Evolutionary conservation across 2,113 vertebrate species (phyloP).

Genomic region (Sebastes schlegelii): DNA sequence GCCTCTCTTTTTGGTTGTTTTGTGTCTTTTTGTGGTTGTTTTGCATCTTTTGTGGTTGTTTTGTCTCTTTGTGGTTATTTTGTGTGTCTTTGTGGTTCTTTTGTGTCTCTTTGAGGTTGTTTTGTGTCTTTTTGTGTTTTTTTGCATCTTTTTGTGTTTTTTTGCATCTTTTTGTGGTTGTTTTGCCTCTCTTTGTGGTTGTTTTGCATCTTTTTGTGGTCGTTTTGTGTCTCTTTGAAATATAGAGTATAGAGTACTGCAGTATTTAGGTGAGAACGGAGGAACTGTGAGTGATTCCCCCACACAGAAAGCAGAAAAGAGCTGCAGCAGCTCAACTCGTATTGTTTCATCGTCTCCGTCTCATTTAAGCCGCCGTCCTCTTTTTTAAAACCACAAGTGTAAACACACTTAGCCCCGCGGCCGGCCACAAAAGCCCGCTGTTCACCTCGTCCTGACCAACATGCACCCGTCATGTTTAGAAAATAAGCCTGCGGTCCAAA

Average conservation of each 20-base stretch:
- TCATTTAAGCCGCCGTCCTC: constrained; percentile 33
- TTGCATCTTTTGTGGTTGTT: no score
- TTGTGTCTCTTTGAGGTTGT: no score
- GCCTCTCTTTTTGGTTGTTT: no score
- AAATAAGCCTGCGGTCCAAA: constrained; percentile 78
- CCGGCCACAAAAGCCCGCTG: constrained; percentile 75
- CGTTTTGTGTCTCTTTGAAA: no score
- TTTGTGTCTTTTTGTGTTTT: no score
- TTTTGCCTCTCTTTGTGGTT: no score
- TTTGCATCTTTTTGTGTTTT: no score
- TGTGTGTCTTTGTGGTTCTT: no score
- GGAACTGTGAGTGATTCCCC: not conserved
- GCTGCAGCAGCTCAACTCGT: constrained; percentile 16
- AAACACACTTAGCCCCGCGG: constrained; percentile 78
- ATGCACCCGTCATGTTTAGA: constrained; percentile 77
- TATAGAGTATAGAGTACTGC: not conserved
- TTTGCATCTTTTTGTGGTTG: no score
- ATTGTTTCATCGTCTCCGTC: constrained; percentile 52
- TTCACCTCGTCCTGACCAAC: constrained; percentile 79
- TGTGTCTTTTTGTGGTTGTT: no score
- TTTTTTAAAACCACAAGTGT: constrained; percentile 75
- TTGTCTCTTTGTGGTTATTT: no score
- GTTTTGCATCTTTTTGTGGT: no score
- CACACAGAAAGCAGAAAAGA: not conserved
- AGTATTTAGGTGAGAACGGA: not conserved